Conservation (phyloP, 2,888 invertebrate species). For the Subacronicta megacephala region DNA sequence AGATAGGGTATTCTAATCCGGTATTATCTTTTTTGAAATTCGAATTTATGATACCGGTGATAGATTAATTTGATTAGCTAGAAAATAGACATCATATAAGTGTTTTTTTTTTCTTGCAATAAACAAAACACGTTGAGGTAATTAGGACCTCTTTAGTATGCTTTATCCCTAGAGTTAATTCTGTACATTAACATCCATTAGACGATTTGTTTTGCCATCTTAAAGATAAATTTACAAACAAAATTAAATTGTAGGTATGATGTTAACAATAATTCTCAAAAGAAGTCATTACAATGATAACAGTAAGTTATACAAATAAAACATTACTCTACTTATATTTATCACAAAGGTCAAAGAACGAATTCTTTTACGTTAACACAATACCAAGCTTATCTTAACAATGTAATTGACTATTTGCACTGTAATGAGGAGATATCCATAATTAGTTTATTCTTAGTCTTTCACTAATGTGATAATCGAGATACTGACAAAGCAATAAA, state of each 20-base stretch:
- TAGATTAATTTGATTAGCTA: no score
- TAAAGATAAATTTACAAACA: neutral
- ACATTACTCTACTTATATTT: conserved; percentile 9
- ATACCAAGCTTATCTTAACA: conserved; percentile 13
- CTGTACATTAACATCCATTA: no score
- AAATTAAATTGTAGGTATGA: neutral
- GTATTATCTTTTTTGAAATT: conserved; percentile 1
- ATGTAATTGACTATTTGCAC: neutral
- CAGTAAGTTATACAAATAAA: conserved; percentile 11
- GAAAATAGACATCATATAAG: no score
- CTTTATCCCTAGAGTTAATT: no score
- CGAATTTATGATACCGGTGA: conserved; percentile 3
- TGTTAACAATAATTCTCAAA: neutral
- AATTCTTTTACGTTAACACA: conserved; percentile 20
- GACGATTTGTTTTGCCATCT: neutral
- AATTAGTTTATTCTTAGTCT: neutral
- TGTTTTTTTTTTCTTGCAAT: no score
- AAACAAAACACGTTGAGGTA: no score
- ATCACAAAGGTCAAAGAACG: conserved; percentile 16
- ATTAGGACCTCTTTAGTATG: no score
- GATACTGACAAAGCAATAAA: no score
- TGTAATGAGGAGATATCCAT: neutral
- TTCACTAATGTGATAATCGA: neutral
- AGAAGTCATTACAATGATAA: conserved; percentile 17
- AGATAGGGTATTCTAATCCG: neutral